Evolutionary conservation across 2,888 invertebrate genomes (phyloP), one percentile per base, ranked within the genome.

Genomic region (Zygogramma bicolorata): DNA sequence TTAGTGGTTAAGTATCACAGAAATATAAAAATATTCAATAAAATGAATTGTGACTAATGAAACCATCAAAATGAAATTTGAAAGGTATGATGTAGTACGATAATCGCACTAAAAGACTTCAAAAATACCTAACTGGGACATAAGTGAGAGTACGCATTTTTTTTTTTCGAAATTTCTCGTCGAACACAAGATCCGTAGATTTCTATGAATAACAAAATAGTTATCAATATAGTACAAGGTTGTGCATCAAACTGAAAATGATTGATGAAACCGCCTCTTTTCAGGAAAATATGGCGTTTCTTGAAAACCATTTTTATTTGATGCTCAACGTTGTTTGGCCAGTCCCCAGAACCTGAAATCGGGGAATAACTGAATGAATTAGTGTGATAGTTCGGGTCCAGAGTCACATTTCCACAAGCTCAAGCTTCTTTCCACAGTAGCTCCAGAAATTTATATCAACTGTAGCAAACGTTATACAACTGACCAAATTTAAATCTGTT

Each of bases 1-100:
- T 71, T 81, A 79, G 73, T 77, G 82, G 83, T 80, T 53, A 77
- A 81, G 79, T 84, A 84, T 84, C 84, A 84, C 84, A 84, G 84
- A 84, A 84, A 81, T 80, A 81, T 79, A 79, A 79, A 79, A 77
- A 76, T 71, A 70, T 73, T 71, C 72, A 76, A 78, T 75, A 79
- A 71, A 78, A 78, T 75, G 78, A 80, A 79, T 79, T 78, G 80
- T 79, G 81, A 81, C 81, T 81, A 81, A 77, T 61, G 68, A 73
- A 70, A 78, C 76, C 75, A 70, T 68, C 68, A 70, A 61, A 59
- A 65, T 68, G 57, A 59, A 61, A 62, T 62, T 71, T 71, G 53
- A 57, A 27, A 34, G n/a, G 38, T 10, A 13, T 38, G 38, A 38
- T 38, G 38, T n/a, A n/a, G 38, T 38, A 38, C 38, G 61, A 20